Evolutionary conservation across 2,888 invertebrate species (phyloP), one percentile per base, ranked within the genome.

Genomic region (Conistra vaccinii): DNA sequence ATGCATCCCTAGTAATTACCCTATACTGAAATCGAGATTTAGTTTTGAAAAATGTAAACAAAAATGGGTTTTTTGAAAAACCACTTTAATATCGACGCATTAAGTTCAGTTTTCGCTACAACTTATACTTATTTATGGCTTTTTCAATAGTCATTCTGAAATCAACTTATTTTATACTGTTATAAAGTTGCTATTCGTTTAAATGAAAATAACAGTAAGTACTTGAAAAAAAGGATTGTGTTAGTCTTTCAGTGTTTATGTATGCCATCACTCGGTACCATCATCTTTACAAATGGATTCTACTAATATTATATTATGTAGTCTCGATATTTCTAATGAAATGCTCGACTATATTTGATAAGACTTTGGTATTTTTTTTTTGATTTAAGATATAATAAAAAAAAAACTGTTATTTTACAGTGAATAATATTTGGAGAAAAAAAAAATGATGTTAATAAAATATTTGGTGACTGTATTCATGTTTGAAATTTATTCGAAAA

Each of bases 341-440:
- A 65, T 78, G 39, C 53, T 72, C 0, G 53, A 53, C 42, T 12
- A 1, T 63, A 51, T 45, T 65, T 73, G 3, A 53, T 80, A 78
- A 73, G 51, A 65, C 20, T 65, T 51, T 45, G 23, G 14, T 61
- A 35, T 20, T 3, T 1, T 10, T 10, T 23, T 45, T 0, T 70
- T 79, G 71, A 23, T 20, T 17, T 76, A 62, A 78, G 45, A 14
- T 6, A 39, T 3, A 35, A 60, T 58, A 26, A 17, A 39, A 0
- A 35, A 35, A 35, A 6, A 35, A 9, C 26, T 61, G 60, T 9
- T 20, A 48, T 51, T 17, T 45, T 32, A 3, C 53, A 60, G 60
- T 53, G 12, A n/a, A 14, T 29, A 53, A n/a, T 61, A 1, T 42
- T 69, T 42, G 62, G 72, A 80, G 80, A n/a, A n/a, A n/a, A n/a